These are phyloP conservation scores for Yponomeuta cagnagella DNA, from an alignment of 2,888 invertebrate species.

Conservation along the genomic window DNA sequence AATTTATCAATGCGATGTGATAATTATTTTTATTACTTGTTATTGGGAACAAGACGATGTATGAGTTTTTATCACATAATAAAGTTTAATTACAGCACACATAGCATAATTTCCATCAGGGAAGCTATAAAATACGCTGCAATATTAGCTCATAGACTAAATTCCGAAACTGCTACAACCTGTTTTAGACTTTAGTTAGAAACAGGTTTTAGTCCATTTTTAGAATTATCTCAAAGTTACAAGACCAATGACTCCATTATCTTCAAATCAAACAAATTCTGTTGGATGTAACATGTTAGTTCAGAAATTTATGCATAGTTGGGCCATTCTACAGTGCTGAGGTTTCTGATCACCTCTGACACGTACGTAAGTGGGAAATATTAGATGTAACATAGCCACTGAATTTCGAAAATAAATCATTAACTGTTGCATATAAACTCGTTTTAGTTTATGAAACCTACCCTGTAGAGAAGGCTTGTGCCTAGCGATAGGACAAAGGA, in stretches of 20 bases:
- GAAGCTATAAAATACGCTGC: not conserved
- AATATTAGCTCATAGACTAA: not conserved
- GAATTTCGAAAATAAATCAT: no score
- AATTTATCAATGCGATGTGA: no score
- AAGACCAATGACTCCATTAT: conserved; percentile 16
- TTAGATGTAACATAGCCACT: no score
- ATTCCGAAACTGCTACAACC: conserved; percentile 11
- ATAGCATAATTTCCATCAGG: not conserved
- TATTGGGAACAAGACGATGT: not conserved
- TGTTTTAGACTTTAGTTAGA: conserved; percentile 15
- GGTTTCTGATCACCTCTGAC: no score
- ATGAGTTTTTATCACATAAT: not conserved
- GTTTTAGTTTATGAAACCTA: no score
- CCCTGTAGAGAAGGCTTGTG: no score
- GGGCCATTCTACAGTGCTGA: no score
- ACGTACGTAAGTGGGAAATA: no score
- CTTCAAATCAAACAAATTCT: not conserved
- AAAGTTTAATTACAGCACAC: not conserved
- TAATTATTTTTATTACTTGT: not conserved
- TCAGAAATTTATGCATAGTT: no score
- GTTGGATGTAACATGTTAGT: not conserved
- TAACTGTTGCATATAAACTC: no score
- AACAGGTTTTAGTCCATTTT: conserved; percentile 15
- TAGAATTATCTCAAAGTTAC: conserved; percentile 13
- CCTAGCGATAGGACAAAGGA: no score